Conservation (phyloP, 2,113 vertebrate species). For the Cygnus atratus region DNA sequence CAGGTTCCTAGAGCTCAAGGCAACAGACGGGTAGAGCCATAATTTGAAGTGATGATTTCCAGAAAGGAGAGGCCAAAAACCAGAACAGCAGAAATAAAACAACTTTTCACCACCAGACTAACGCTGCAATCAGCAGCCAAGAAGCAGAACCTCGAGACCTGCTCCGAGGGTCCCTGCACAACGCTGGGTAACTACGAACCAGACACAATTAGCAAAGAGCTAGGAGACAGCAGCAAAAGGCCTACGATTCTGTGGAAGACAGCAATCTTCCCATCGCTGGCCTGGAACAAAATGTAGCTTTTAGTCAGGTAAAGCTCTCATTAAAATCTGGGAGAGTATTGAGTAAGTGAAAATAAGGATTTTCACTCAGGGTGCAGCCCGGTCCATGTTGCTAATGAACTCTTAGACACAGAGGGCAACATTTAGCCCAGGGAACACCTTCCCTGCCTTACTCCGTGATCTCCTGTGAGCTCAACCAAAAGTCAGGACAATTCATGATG, state of each 20-base stretch:
- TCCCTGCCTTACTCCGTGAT: not conserved
- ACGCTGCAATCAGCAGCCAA: not conserved
- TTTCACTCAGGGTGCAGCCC: not conserved
- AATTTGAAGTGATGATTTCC: not conserved
- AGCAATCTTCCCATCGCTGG: not conserved
- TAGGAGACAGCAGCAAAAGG: not conserved
- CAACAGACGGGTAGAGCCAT: not conserved
- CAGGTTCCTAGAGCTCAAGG: not conserved
- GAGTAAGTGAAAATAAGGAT: conserved; percentile 15
- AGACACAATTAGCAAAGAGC: not conserved
- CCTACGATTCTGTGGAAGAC: not conserved
- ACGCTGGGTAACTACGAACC: not conserved
- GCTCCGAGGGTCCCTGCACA: not conserved
- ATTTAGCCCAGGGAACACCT: not conserved
- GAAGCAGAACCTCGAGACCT: not conserved
- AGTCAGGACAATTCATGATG: not conserved
- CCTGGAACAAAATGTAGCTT: not conserved
- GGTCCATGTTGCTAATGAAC: not conserved
- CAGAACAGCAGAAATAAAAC: not conserved
- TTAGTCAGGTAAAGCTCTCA: conserved; percentile 29
- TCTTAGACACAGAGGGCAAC: not conserved
- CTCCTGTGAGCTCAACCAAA: not conserved
- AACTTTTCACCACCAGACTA: not conserved
- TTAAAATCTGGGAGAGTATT: conserved; percentile 6
- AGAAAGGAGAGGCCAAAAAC: not conserved